A percentile compares a stretch with the other conserved stretches of the same genome.
phyloP scores from a whole-genome alignment of 2,888 invertebrate genomes.

The Brachyopa scutellaris region DNA sequence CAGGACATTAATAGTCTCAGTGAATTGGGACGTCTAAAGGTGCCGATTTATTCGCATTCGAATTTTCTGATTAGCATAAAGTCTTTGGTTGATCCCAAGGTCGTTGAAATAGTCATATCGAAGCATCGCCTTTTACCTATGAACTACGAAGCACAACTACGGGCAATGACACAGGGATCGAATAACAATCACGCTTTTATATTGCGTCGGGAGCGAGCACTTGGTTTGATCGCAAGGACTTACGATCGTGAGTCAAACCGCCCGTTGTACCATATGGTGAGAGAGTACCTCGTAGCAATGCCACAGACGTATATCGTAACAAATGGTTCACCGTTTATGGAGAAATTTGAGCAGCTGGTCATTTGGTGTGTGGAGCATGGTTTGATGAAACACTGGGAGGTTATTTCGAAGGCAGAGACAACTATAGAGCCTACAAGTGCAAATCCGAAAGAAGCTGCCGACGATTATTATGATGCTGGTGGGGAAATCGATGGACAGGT shows the following conservation, averaged over 20 bases:
- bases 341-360: conserved; percentile 76
- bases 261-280: conserved; percentile 78
- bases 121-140: conserved; percentile 68
- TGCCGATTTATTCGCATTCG: conserved; percentile 74
- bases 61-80: conserved; percentile 73
- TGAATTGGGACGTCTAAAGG: conserved; percentile 69
- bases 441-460: too few relatives aligned
- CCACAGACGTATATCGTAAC: conserved; percentile 76
- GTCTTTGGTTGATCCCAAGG: conserved; percentile 59
- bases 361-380: conserved; percentile 77
- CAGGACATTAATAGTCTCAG: conserved; percentile 76
- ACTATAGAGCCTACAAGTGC: background rate
- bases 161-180: conserved; percentile 40
- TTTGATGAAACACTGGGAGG: conserved; percentile 77
- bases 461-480: conserved; percentile 43
- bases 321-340: conserved; percentile 76
- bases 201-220: conserved; percentile 76
- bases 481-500: conserved; percentile 26
- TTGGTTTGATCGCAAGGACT: conserved; percentile 76
- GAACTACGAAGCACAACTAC: conserved; percentile 46
- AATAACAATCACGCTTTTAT: conserved; percentile 74
- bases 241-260: conserved; percentile 75
- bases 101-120: conserved; percentile 64
- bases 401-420: conserved; percentile 51
- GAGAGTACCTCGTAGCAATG: conserved; percentile 77